Conservation (phyloP, 2,113 vertebrate genomes). For the Desmodus rotundus region DNA sequence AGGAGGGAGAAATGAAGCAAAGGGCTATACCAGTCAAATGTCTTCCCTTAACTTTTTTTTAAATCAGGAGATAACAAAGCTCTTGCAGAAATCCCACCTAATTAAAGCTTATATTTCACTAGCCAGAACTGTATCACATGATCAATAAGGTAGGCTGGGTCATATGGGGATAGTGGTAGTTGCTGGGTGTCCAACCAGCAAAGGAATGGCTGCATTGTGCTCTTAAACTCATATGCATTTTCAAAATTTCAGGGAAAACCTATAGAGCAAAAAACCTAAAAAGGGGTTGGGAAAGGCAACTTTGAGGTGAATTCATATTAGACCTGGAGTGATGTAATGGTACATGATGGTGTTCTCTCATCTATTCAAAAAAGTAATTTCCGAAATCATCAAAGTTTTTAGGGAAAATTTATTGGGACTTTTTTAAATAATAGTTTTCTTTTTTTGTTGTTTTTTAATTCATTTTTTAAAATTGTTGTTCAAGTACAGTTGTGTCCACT, state of each 20-base stretch:
- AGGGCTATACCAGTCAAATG: not conserved
- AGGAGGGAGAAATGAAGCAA: not conserved
- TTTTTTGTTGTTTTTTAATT: too few relatives aligned
- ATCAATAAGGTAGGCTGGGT: not conserved
- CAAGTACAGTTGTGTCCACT: too few relatives aligned
- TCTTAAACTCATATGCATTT: not conserved
- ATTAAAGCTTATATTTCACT: not conserved
- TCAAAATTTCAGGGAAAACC: not conserved
- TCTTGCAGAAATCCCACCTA: not conserved
- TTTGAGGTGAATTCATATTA: constrained; percentile 4
- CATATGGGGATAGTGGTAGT: not conserved
- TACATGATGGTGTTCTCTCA: not conserved
- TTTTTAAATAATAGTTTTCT: too few relatives aligned
- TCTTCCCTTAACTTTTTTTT: not conserved
- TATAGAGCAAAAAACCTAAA: not conserved
- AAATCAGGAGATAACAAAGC: not conserved
- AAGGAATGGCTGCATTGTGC: not conserved
- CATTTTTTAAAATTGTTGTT: too few relatives aligned
- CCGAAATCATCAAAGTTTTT: not conserved
- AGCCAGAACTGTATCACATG: not conserved
- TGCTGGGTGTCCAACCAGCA: not conserved
- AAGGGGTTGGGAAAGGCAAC: not conserved
- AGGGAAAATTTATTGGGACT: not conserved
- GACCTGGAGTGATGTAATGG: not conserved
- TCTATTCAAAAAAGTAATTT: not conserved